A percentile compares a stretch with the other conserved stretches of the same genome.
phyloP scores from a whole-genome alignment of 1,140 invertebrate species.

The Ostrea denselamellosa region DNA sequence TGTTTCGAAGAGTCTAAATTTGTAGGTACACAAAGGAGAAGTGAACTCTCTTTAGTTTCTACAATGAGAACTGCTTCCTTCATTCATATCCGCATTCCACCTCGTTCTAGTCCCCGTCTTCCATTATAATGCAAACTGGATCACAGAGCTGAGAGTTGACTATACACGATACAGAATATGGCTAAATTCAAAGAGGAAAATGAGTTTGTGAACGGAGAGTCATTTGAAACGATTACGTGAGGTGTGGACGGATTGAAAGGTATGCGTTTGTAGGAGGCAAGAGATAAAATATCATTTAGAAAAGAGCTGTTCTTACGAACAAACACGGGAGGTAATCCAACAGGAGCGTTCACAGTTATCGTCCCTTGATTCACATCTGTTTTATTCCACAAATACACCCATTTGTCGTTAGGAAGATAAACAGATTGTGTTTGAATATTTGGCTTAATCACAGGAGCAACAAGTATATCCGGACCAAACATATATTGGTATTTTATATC shows the following conservation, averaged over 20 bases:
- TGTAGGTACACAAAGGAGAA: too few relatives aligned
- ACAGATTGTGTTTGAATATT: conserved; percentile 49
- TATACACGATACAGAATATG: background rate
- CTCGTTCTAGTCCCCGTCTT: too few relatives aligned
- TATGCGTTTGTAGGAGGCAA: background rate
- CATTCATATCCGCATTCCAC: too few relatives aligned
- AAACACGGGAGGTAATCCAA: conserved; percentile 69
- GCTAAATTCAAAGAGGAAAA: background rate
- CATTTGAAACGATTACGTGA: background rate
- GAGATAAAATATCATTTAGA: background rate
- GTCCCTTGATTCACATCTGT: conserved; percentile 39
- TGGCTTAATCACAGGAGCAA: conserved; percentile 74
- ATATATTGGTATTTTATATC: conserved; percentile 75
- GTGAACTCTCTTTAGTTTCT: too few relatives aligned
- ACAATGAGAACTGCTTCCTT: too few relatives aligned
- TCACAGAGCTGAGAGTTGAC: background rate
- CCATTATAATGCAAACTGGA: too few relatives aligned
- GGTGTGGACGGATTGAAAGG: background rate
- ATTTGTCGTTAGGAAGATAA: conserved; percentile 60
- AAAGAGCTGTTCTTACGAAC: conserved; percentile 54
- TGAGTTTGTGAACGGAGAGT: background rate
- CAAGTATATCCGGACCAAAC: conserved; percentile 76
- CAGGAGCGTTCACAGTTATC: conserved; percentile 56
- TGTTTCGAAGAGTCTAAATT: too few relatives aligned
- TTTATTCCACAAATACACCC: conserved; percentile 64